Evolutionary conservation across 2,797 vertebrate species (phyloP).

Genomic region (Selene dorsalis): DNA sequence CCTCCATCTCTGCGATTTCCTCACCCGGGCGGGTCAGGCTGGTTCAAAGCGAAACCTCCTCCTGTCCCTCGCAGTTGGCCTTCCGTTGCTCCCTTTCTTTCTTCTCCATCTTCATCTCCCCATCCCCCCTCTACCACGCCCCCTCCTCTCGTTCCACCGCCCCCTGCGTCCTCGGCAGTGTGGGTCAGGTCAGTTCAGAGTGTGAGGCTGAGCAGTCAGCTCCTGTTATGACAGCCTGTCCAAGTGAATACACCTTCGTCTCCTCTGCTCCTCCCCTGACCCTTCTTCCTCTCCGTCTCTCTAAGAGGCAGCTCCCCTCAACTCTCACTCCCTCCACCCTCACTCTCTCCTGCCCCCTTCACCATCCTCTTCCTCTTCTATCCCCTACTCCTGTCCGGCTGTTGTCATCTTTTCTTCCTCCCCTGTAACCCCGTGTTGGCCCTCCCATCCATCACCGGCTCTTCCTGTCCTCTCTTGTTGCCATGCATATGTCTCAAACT

Average conservation of each 20-base stretch:
- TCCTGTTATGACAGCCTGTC: slow-evolving; percentile 82
- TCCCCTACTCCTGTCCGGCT: slow-evolving; percentile 42
- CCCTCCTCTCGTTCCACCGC: slow-evolving; percentile 12
- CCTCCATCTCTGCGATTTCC: slow-evolving; percentile 2
- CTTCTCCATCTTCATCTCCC: slow-evolving; percentile 20
- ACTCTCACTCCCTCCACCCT: slow-evolving; percentile 31
- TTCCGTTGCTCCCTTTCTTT: slow-evolving; percentile 11
- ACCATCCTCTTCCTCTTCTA: slow-evolving; percentile 49
- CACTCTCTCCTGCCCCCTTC: slow-evolving; percentile 42
- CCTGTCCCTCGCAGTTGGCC: slow-evolving; percentile 35
- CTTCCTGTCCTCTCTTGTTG: slow-evolving; percentile 71
- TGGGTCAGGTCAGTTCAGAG: slow-evolving; percentile 64
- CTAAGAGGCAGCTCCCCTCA: slow-evolving; percentile 39
- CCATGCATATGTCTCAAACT: slow-evolving; percentile 75
- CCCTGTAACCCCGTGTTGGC: slow-evolving; percentile 57
- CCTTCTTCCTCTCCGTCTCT: slow-evolving; percentile 36
- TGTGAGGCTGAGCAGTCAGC: slow-evolving; percentile 70
- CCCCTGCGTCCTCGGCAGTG: slow-evolving; percentile 32
- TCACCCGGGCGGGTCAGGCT: slow-evolving; percentile 16
- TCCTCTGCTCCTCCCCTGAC: slow-evolving; percentile 38
- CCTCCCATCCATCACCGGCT: slow-evolving; percentile 79
- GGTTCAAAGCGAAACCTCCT: slow-evolving; percentile 38
- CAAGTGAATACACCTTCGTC: slow-evolving; percentile 72
- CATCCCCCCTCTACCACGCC: not conserved
- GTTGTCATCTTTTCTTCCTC: slow-evolving; percentile 64